Evolutionary conservation across 2,113 vertebrate genomes (phyloP), one percentile per base, ranked within the genome.

Genomic region (Dryoscopus gambensis): DNA sequence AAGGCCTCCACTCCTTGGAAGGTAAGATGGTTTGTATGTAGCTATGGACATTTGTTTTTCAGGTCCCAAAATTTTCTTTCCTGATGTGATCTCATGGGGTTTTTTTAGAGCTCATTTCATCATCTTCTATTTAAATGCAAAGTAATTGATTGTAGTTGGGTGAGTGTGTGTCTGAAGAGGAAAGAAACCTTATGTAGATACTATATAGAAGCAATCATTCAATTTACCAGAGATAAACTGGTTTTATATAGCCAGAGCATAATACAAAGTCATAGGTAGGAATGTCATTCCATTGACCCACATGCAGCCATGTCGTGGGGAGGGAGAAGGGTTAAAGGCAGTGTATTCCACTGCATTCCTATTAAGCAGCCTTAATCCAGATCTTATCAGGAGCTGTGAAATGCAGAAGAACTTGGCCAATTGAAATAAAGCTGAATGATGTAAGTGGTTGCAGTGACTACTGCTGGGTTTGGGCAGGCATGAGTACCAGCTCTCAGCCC

Each of bases 1-100:
- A 98, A 88, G 98, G 98, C 53, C 97, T 99, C 83, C 99, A 99
- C 94, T 99, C 99, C 14, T 95, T 99, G 77, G 99, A 99, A 99
- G 99, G 99, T 99, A 97, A 97, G 46, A 5, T 1, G 5, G 6
- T 5, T 64, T 22, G 4, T 35, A 3, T 37, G 37, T 52, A 24
- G 23, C 37, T 30, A 9, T 47, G 5, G 2, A 24, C 27, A 1
- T 30, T 47, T 39, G 42, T 62, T 83, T 68, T 63, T 15, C 27
- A 18, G 20, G 4, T 59, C 39, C 76, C 69, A 7, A 13, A 24
- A 13, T 67, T 22, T 24, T 35, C 4, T 27, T 73, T 53, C 46
- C 31, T 71, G 49, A 39, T 64, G 9, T 33, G 42, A n/a, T 52
- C 39, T 47, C 5, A 0, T 40, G 20, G 28, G 21, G 3, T 8